phyloP scores from a whole-genome alignment of 2,888 invertebrate genomes.

The Drosophila testacea region DNA sequence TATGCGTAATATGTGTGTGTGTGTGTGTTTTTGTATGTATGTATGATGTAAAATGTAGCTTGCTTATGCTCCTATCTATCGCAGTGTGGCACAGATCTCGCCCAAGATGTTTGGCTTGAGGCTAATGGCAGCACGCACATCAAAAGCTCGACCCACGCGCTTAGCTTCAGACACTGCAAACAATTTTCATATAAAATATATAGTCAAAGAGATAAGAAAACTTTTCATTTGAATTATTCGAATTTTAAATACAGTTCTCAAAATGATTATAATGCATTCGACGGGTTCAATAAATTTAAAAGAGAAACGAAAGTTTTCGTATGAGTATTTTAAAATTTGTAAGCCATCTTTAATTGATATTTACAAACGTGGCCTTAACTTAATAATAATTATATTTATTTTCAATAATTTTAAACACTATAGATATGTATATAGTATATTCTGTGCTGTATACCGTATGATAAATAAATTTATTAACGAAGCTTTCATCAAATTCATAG shows the following conservation, averaged over 20 bases:
- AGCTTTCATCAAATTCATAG: slow-evolving; percentile 7
- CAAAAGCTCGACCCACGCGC: slow-evolving; percentile 41
- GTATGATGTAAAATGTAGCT: neutral
- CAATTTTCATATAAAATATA: slow-evolving; percentile 52
- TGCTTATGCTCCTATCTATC: slow-evolving; percentile 53
- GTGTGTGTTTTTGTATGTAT: slow-evolving; percentile 9
- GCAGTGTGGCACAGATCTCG: slow-evolving; percentile 66
- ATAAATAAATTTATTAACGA: slow-evolving; percentile 5
- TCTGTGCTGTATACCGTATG: neutral
- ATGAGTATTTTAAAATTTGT: neutral
- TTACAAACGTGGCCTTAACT: no score
- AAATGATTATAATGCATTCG: neutral
- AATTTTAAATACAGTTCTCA: slow-evolving; percentile 23
- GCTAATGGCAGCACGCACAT: slow-evolving; percentile 58
- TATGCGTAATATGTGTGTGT: neutral
- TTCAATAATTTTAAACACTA: neutral
- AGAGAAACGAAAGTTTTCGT: neutral
- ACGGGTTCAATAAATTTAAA: neutral
- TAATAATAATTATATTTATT: no score
- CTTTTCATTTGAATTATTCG: slow-evolving; percentile 19
- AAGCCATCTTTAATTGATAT: no score
- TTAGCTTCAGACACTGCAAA: slow-evolving; percentile 38
- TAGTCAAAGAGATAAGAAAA: slow-evolving; percentile 39
- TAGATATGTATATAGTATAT: neutral
- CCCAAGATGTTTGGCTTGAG: slow-evolving; percentile 70